Percentiles rank a stretch among this genome's conserved stretches.
Evolutionary conservation across 2,888 invertebrate species (phyloP).

Genomic region (Julus scanicus): DNA sequence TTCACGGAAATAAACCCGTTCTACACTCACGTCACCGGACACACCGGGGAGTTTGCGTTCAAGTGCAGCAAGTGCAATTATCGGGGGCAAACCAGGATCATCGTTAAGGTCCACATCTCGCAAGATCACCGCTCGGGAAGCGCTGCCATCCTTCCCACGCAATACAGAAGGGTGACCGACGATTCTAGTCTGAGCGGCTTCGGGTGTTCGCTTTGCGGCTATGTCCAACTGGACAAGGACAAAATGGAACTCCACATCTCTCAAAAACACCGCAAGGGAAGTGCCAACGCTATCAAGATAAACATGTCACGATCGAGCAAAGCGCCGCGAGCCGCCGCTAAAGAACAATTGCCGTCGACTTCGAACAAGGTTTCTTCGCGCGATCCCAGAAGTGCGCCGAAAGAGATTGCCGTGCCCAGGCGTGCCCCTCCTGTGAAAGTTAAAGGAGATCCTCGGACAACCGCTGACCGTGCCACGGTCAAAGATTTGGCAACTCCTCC

Average conservation of each 20-base stretch:
- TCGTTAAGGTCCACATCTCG: not conserved
- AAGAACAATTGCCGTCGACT: too few relatives aligned
- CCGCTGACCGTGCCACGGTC: not conserved
- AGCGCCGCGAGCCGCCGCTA: not conserved
- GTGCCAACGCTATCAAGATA: conserved; percentile 68
- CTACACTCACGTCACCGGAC: conserved; percentile 79
- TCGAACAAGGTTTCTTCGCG: not conserved
- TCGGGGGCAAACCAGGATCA: not conserved
- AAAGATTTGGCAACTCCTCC: not conserved
- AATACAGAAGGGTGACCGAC: not conserved
- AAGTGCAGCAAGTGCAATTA: conserved; percentile 73
- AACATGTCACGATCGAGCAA: conserved; percentile 64
- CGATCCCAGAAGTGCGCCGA: not conserved
- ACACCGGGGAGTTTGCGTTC: conserved; percentile 82
- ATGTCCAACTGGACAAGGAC: conserved; percentile 74
- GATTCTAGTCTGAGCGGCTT: conserved; percentile 68
- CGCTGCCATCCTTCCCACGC: not conserved
- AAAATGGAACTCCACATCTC: conserved; percentile 75
- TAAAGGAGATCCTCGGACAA: conserved; percentile 36
- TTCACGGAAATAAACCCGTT: conserved; percentile 65
- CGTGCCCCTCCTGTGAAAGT: conserved; percentile 48
- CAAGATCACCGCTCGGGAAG: not conserved
- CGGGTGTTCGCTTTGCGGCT: conserved; percentile 79
- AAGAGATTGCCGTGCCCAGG: not conserved
- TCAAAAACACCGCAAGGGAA: conserved; percentile 66